Evolutionary conservation across 2,888 invertebrate species (phyloP).

Genomic region (Drosophila meridiana): DNA sequence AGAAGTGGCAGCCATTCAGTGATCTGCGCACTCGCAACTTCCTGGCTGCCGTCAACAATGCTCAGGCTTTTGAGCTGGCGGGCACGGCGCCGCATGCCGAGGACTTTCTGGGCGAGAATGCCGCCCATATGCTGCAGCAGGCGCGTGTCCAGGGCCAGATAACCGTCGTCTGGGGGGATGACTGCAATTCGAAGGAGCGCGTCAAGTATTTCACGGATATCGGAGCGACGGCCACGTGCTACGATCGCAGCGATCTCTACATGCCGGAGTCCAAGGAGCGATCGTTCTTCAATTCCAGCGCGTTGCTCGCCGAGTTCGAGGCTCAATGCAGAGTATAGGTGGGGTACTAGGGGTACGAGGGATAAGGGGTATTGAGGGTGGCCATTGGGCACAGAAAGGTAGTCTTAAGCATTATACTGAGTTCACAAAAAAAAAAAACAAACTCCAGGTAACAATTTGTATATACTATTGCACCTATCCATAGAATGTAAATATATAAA

Average conservation of each 20-base stretch:
- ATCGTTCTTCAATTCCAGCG: constrained; percentile 77
- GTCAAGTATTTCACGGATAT: constrained; percentile 94
- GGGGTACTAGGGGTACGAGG: neutral
- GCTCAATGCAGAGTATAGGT: constrained; percentile 68
- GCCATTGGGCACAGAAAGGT: constrained; percentile 38
- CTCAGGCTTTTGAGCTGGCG: constrained; percentile 92
- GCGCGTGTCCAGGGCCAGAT: constrained; percentile 93
- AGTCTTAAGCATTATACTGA: constrained; percentile 31
- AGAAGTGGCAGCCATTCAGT: constrained; percentile 88
- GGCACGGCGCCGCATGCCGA: constrained; percentile 97
- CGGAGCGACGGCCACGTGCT: constrained; percentile 97
- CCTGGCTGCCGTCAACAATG: constrained; percentile 92
- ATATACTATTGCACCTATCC: constrained; percentile 7
- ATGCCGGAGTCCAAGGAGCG: constrained; percentile 73
- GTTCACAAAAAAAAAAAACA: constrained; percentile 6
- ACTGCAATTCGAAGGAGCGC: constrained; percentile 94
- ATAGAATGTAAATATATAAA: constrained; percentile 26
- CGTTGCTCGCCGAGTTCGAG: constrained; percentile 72
- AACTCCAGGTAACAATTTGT: neutral
- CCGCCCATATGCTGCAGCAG: constrained; percentile 88
- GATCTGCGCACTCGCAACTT: constrained; percentile 93
- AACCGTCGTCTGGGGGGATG: constrained; percentile 98
- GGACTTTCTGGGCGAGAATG: constrained; percentile 91
- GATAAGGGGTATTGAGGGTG: neutral
- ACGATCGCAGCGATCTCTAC: constrained; percentile 92